phyloP scores from a whole-genome alignment of 2,888 invertebrate genomes.

The Autographa pulchrina region DNA sequence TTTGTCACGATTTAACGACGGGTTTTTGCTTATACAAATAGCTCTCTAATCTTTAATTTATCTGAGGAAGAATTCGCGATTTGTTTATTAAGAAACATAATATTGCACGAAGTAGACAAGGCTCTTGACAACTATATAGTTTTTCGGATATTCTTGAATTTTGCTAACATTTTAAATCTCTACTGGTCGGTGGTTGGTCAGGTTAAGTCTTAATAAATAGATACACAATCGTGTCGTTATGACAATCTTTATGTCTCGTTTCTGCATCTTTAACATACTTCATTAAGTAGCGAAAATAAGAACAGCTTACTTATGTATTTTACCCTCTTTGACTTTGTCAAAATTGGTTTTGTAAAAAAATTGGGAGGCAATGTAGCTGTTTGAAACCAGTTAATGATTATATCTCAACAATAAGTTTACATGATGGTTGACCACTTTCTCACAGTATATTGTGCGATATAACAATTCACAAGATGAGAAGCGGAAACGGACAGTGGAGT shows the following conservation, averaged over 20 bases:
- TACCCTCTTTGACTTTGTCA: too few species aligned
- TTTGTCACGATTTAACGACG: conserved; percentile 38
- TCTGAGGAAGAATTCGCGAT: neutral
- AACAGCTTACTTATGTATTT: too few species aligned
- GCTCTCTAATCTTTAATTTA: neutral
- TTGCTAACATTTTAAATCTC: too few species aligned
- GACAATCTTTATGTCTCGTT: too few species aligned
- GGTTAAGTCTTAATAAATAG: too few species aligned
- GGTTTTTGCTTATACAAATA: conserved; percentile 7
- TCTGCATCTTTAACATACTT: too few species aligned
- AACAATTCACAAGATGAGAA: neutral
- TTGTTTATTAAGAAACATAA: neutral
- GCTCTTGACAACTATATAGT: too few species aligned
- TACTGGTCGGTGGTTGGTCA: too few species aligned
- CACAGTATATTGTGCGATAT: neutral
- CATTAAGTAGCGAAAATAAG: too few species aligned
- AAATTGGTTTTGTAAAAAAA: neutral
- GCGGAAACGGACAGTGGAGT: neutral
- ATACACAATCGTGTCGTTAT: too few species aligned
- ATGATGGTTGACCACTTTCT: conserved; percentile 4
- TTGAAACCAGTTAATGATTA: neutral
- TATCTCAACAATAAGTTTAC: neutral
- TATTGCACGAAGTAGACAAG: too few species aligned
- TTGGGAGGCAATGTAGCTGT: neutral
- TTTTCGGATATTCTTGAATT: too few species aligned